These are phyloP conservation scores for Drosophila sp. DNA, from an alignment of 1,140 invertebrate species.

Conservation along the genomic window DNA sequence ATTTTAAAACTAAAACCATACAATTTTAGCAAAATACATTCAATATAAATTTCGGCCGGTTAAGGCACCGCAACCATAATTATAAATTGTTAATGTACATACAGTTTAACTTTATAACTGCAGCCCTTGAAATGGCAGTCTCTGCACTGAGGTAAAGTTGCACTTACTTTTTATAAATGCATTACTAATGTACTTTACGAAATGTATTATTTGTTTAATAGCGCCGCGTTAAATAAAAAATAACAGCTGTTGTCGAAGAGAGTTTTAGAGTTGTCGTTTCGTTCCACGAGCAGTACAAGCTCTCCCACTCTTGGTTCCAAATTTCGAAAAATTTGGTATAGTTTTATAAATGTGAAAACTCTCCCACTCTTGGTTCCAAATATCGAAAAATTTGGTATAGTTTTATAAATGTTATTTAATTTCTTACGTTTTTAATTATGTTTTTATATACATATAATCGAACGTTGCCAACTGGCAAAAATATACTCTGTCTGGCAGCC, in stretches of 20 bases:
- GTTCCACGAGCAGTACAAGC: no score
- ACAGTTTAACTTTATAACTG: slow-evolving; percentile 10
- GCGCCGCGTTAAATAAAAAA: slow-evolving; percentile 12
- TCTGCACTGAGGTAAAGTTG: background rate
- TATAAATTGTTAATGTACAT: background rate
- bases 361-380: no score
- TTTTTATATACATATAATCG: no score
- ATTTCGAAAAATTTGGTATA: no score
- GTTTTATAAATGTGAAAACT: no score
- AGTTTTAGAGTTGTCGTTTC: background rate
- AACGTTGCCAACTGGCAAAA: no score
- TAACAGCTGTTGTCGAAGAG: background rate
- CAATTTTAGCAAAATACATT: slow-evolving; percentile 1
- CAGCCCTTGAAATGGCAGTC: background rate
- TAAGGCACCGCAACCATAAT: background rate
- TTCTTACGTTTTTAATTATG: no score
- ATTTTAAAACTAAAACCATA: slow-evolving; percentile 28
- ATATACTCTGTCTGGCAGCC: no score
- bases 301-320: no score
- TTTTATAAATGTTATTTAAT: no score
- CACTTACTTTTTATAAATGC: background rate
- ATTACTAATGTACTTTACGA: background rate
- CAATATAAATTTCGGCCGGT: background rate
- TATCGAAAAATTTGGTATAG: no score
- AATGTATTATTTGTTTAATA: slow-evolving; percentile 19